Evolutionary conservation across 2,888 invertebrate species (phyloP), one percentile per base, ranked within the genome.

Genomic region (Phymatocera aterrima): DNA sequence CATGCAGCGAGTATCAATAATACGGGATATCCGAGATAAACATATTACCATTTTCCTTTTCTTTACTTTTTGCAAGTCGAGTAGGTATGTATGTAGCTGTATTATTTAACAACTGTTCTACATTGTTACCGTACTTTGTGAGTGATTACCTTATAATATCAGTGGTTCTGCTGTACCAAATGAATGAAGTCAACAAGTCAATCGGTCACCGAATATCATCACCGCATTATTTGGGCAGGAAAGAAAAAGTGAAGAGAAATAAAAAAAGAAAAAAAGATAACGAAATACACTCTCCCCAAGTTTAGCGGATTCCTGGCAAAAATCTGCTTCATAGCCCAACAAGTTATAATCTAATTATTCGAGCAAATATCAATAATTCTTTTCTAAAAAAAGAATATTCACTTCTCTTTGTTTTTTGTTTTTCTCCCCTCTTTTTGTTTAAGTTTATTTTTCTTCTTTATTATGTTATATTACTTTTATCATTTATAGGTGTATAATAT

Each of bases 171-270:
- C 54, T 57, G 28, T 57, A 57, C 57, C 57, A 57, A 28, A 24
- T 75, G 12, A 21, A 40, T 57, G 40, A 60, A 40, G 37, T 8
- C 37, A 75, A 37, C 12, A 40, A 57, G 57, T 75, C 75, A 75
- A 57, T 75, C 74, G 24, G 43, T 75, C 54, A 75, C 57, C 21
- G 75, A 75, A 75, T 57, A 46, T 75, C 40, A 75, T 57, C 57
- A n/a, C n/a, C n/a, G n/a, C n/a, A 40, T 54, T 40, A 40, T 37
- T 60, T 21, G 57, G 75, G 40, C 15, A 21, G 24, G 40, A 75
- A 60, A 57, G 51, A 37, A 64, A 10, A 15, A 15, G n/a, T n/a
- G 24, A 21, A 24, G 40, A 75, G 43, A 57, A 72, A 37, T 37
- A 10, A 15, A 15, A 51, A 3, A 51, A n/a, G 24, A 28, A 60